Evolutionary conservation across 2,797 vertebrate species (phyloP).

Genomic region (Sebastes itinus): DNA sequence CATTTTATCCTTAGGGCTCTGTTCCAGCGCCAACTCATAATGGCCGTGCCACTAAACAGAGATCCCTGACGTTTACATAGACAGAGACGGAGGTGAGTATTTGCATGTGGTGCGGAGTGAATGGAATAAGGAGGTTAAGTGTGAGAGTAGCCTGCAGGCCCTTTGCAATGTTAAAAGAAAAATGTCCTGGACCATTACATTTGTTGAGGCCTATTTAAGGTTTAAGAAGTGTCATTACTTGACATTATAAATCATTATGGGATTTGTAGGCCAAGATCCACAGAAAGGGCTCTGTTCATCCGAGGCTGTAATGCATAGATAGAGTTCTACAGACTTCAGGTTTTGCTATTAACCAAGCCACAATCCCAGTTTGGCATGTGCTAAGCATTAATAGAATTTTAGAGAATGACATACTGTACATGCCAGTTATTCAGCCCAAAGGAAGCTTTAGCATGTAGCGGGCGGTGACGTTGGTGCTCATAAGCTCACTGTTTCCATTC

Average conservation of each 20-base stretch:
- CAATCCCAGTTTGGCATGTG: conserved; percentile 1
- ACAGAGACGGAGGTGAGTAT: conserved; percentile 34
- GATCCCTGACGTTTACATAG: conserved; percentile 35
- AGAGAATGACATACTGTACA: conserved; percentile 18
- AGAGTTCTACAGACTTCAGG: conserved; percentile 10
- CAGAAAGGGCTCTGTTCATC: conserved; percentile 26
- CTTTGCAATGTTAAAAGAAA: background rate
- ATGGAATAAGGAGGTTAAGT: background rate
- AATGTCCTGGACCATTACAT: conserved; percentile 14
- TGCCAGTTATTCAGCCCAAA: conserved; percentile 25
- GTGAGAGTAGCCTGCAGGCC: conserved; percentile 1
- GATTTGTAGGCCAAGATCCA: conserved; percentile 38
- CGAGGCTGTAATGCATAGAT: conserved; percentile 8
- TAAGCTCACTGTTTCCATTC: conserved; percentile 66
- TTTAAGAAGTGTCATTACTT: conserved; percentile 50
- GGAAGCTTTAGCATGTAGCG: conserved; percentile 22
- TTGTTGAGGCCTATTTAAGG: conserved; percentile 28
- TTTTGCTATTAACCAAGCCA: conserved; percentile 13
- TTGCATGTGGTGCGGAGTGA: conserved; percentile 27
- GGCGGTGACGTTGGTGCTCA: conserved; percentile 14
- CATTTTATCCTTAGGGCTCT: conserved; percentile 37
- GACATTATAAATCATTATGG: conserved; percentile 61
- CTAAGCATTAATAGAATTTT: conserved; percentile 22
- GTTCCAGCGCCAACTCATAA: conserved; percentile 42
- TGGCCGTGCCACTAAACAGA: conserved; percentile 52